Base-by-base conservation (phyloP, 2,113 vertebrate species). In the Oxyura jamaicensis region DNA sequence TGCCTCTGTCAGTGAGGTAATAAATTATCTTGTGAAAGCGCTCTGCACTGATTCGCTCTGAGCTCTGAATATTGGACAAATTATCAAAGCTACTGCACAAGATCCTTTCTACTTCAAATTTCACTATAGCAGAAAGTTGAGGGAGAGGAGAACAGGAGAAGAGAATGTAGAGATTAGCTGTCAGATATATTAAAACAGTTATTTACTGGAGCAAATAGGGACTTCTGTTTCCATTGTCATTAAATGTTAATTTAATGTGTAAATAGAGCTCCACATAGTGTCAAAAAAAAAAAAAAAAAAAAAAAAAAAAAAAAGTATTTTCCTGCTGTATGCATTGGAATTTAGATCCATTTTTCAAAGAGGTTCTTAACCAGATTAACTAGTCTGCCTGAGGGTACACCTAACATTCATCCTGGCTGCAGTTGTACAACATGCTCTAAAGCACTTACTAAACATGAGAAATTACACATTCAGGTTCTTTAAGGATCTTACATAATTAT, bases 291-390 rank as follows among this genome's bases (percentile, higher is more conserved):
- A 75, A 94, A 94, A 94, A 92, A 89, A 79, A 72, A 93, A 94
- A 96, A 83, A 65, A 81, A 23, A 93, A 75, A 94, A 94, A 94
- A 92, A 89, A 79, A 72, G 12, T 44, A 84, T 90, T 94, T 93
- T 93, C 91, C 80, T 76, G 62, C 73, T 75, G 10, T 39, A 68
- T 69, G 59, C 28, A 62, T 77, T 58, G 83, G 77, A 31, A 66
- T 84, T 93, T 58, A 86, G 62, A 69, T 58, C 65, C 8, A 79
- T 68, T 86, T 78, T 88, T 83, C 53, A 94, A 93, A 89, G 9
- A 78, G 28, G 36, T 73, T 94, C 85, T 92, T 95, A 91, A 95
- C 87, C 63, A 91, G 87, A 96, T 92, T 95, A 96, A 88, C 92
- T 94, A 82, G 53, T 58, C 90, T 66, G 80, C 83, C 77, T 62